Conservation (phyloP, 2,113 vertebrate species). For the Pionites leucogaster region DNA sequence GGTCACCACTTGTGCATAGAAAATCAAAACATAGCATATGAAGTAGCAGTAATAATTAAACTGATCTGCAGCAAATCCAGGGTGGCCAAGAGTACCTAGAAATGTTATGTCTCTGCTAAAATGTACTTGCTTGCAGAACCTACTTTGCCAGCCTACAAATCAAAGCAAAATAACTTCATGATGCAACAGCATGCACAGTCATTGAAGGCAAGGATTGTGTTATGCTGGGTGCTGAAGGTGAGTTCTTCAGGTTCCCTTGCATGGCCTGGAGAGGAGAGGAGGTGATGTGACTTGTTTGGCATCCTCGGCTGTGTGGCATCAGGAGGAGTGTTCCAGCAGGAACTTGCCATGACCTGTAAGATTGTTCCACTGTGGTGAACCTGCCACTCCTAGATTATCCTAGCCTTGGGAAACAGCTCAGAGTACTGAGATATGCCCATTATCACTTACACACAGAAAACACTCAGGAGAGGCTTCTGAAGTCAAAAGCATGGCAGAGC, state of each 20-base stretch:
- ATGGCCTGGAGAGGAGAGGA: not conserved
- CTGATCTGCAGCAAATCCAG: not conserved
- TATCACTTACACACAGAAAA: not conserved
- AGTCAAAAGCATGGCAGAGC: not conserved
- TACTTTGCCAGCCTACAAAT: not conserved
- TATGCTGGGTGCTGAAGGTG: not conserved
- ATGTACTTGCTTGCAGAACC: not conserved
- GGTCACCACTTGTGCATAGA: not conserved
- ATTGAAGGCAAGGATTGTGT: accelerated
- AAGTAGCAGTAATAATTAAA: not conserved
- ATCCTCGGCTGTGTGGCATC: not conserved
- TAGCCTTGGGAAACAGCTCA: not conserved
- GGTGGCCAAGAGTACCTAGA: not conserved
- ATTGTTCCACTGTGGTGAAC: not conserved
- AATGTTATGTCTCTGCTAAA: not conserved
- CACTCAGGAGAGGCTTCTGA: not conserved
- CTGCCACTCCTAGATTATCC: not conserved
- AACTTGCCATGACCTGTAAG: not conserved
- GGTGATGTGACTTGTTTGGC: not conserved
- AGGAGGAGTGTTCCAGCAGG: not conserved
- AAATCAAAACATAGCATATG: not conserved
- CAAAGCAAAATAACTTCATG: not conserved
- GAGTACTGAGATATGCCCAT: not conserved
- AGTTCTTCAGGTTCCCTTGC: not conserved
- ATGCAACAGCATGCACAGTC: not conserved